Base-by-base conservation (phyloP, 2,113 vertebrate species). In the Oxyruncus cristatus region DNA sequence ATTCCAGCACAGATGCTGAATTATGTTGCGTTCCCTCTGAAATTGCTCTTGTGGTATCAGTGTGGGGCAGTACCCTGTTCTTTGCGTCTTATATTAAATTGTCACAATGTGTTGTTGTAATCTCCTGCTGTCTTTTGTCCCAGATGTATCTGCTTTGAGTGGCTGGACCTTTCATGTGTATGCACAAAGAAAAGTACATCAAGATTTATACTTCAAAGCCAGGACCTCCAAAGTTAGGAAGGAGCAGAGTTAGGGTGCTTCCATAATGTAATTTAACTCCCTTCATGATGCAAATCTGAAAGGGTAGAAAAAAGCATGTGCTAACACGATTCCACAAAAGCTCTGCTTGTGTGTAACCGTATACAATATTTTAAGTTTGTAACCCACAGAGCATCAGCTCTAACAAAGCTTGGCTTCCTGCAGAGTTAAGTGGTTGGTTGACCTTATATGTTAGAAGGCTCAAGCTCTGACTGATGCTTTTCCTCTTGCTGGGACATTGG, bases 401-500 rank as follows among this genome's bases (percentile, higher is more conserved):
- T 93, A 63, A 91, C 91, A 96, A 95, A 97, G 91, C 84, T 56
- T 78, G 73, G 68, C 80, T 93, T 93, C 93, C 89, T 91, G 89
- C 84, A 85, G 96, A 93, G 91, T 95, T 96, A 96, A 97, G 94
- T 94, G 84, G 89, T 92, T 92, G 80, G 70, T 87, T 96, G 94
- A 97, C 96, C 96, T 95, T 68, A 10, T 32, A 17, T 91, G 61
- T 95, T 95, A 92, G 91, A 97, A 95, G 50, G 79, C 93, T 95
- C 24, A 67, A 32, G 84, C 61, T 87, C 96, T 94, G 83, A 93
- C 89, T 75, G 91, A 89, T 96, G 91, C 89, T 92, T 97, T 95
- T 86, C 62, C 50, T 95, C 77, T 97, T 93, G 89, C 89, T 92
- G 96, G 94, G 80, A 95, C 37, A 20, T 63, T 87, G 93, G 68